Base-by-base conservation (phyloP, 92 coral and sea anemone species). In the Ricordea florida region DNA sequence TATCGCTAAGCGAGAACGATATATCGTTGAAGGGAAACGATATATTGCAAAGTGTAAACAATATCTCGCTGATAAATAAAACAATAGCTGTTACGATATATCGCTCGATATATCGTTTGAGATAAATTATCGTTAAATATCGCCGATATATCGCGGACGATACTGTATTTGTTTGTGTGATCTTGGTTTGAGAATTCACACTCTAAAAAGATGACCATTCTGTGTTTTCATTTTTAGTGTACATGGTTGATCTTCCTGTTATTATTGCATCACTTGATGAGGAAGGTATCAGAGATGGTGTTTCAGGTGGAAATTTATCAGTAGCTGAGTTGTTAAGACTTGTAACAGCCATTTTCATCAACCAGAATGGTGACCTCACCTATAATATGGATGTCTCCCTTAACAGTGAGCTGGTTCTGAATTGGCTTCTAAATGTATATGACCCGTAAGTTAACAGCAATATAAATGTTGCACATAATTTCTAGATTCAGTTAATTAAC, bases 361-460 rank as follows among this genome's bases (percentile, higher is more conserved):
- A 87, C 48, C 96, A 94, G 66, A 81, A 70, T 82, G 89, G 92
- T 1, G 92, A 83, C 59, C 81, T 77, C 11, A 28, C 16, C 24
- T 82, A 57, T 6, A 58, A 35, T 41, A 73, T 94, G 1, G 79
- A 94, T 46, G 72, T 89, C 10, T 85, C 92, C 4, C 72, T 81
- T 36, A 93, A 93, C 37, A 90, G 85, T 57, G 98, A 94, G 71
- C 88, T 94, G 43, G 86, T 88, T 0, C 85, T 94, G 3, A 94
- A 94, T 69, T 92, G 97, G 98, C 68, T 94, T 11, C 72, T 94
- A 1, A 94, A 94, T 89, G 87, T 84, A 24, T 92, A 92, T 86
- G 98, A 94, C 40, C 96, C 85, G 98, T 94, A 74, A 94, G 98
- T 69, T 27, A 30, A 31, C 9, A n/a, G n/a, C 44, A n/a, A n/a